These are phyloP conservation scores for Noctua pronuba DNA, from an alignment of 2,888 invertebrate species.

Conservation along the genomic window DNA sequence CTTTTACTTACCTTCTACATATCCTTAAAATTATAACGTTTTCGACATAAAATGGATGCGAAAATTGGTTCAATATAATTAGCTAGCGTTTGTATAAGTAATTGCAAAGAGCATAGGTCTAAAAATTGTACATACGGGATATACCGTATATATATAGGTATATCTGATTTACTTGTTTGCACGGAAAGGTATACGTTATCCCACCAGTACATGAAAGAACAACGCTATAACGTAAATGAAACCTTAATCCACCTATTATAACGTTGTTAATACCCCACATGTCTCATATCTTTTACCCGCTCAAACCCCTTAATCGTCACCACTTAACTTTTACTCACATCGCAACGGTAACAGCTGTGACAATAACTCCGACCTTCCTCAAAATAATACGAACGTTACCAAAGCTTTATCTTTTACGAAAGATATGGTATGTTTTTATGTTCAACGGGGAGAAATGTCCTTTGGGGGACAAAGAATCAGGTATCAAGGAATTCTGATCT, in stretches of 20 bases:
- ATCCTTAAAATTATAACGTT: neutral
- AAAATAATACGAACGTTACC: no score
- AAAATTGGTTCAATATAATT: no score
- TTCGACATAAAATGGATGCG: neutral
- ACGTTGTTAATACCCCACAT: neutral
- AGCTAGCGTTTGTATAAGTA: no score
- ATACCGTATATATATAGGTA: no score
- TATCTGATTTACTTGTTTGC: neutral
- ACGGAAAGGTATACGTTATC: neutral
- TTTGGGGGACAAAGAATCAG: conserved; percentile 24
- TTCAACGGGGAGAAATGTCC: conserved; percentile 9
- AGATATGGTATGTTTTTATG: conserved; percentile 15
- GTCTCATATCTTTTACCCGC: conserved; percentile 30
- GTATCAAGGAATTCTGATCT: conserved; percentile 5
- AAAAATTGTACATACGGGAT: neutral
- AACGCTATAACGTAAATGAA: neutral
- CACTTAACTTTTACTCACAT: conserved; percentile 38
- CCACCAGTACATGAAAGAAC: neutral
- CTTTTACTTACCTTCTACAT: neutral
- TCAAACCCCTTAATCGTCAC: conserved; percentile 26
- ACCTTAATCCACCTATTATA: conserved; percentile 8
- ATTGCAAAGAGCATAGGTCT: neutral
- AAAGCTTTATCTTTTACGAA: conserved; percentile 42
- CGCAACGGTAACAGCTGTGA: conserved; percentile 34
- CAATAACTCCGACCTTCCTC: conserved; percentile 17